Base-by-base conservation (phyloP, 2,113 vertebrate species). In the Gymnogyps californianus region DNA sequence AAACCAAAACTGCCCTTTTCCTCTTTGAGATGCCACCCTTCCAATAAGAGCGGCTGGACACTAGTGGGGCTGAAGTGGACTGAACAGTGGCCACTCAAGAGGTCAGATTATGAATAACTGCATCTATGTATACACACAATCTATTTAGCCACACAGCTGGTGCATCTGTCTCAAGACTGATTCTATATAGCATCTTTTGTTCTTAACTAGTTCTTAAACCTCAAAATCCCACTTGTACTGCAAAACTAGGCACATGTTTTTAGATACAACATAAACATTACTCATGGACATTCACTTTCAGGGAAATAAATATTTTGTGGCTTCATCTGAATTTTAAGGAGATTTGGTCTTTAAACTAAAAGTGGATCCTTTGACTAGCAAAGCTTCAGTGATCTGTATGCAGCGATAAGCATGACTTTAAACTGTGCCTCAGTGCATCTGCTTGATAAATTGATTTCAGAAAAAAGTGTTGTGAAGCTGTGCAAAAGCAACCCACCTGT, bases 1-100 rank as follows among this genome's bases (percentile, higher is more conserved):
- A n/a, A 46, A 36, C 10, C 5, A 2, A 2, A 46, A 16, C 11
- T 1, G n/a, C 6, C 29, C 26, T 42, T 15, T 19, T 42, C n/a
- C 18, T 51, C 46, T 36, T 21, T 7, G 15, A 71, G 16, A 13
- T 16, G 11, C 13, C 24, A 31, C 26, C 15, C 29, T 46, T 42
- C 34, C 47, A 17, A 0, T 16, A 47, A 72, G 40, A 15, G 20
- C 6, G 0, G 51, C 9, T 36, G 44, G 57, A 42, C 28, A 16
- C 26, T 4, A 11, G 19, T 8, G 52, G 19, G 44, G 25, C 26
- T 42, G 18, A 49, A 28, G 6, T 1, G 25, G n/a, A n/a, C 16
- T 24, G n/a, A 54, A 36, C 38, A 9, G 31, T 3, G 3, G 9
- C 29, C 22, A 11, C 46, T 54, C 31, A 36, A 59, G 26, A 66